Conservation (phyloP, 2,797 vertebrate genomes). For the Carcharodon carcharias region DNA sequence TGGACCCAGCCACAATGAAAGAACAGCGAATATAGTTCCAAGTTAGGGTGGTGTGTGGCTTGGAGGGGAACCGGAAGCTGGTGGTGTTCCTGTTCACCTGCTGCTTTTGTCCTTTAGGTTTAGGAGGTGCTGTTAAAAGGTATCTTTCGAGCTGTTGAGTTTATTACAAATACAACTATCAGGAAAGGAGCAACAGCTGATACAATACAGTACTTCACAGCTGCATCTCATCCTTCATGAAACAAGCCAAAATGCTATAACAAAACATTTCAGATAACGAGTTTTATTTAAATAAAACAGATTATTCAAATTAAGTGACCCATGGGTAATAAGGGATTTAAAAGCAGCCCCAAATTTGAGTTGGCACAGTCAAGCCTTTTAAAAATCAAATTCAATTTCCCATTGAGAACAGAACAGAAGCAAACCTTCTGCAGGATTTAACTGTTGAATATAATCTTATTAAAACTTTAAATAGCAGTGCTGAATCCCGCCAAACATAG, state of each 20-base stretch:
- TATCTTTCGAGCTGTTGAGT: not conserved
- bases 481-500: not conserved
- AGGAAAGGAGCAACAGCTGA: not conserved
- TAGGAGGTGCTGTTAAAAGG: not conserved
- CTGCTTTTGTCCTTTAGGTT: not conserved
- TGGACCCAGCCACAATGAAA: not conserved
- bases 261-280: not conserved
- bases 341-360: not conserved
- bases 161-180: not conserved
- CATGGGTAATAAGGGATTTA: not conserved
- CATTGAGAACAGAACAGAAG: not conserved
- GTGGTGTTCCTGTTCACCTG: not conserved
- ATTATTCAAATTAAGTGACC: not conserved
- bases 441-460: not conserved
- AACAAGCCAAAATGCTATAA: not conserved
- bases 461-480: not conserved
- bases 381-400: not conserved
- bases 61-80: not conserved
- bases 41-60: not conserved
- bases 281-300: not conserved
- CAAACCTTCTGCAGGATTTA: not conserved
- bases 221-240: not conserved
- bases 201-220: not conserved
- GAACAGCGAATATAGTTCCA: not conserved
- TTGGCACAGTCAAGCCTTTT: not conserved